phyloP scores from a whole-genome alignment of 2,113 vertebrate species.

The Sula dactylatra region DNA sequence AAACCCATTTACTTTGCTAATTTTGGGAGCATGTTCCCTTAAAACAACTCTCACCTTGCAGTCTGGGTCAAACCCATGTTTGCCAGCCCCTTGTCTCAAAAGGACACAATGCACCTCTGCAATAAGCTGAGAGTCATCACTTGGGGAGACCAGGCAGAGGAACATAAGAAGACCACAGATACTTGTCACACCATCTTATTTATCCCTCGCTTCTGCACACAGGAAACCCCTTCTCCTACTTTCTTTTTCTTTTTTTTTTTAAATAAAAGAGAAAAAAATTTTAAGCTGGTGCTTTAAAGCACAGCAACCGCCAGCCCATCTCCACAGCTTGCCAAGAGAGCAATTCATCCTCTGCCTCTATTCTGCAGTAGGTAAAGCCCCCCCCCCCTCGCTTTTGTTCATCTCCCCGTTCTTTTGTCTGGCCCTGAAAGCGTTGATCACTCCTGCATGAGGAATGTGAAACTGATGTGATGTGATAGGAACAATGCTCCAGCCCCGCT shows the following conservation, averaged over 20 bases:
- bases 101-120: neutral
- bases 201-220: neutral
- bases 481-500: constrained; percentile 25
- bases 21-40: neutral
- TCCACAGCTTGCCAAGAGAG: constrained; percentile 56
- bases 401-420: constrained; percentile 49
- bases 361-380: constrained; percentile 54
- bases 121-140: neutral
- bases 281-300: constrained; percentile 60
- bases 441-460: constrained; percentile 67
- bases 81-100: neutral
- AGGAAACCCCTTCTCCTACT: constrained; percentile 41
- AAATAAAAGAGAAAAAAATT: constrained; percentile 50
- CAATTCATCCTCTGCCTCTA: constrained; percentile 57
- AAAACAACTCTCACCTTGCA: neutral
- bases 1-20: neutral
- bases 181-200: neutral
- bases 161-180: neutral
- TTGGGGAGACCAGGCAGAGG: neutral
- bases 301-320: constrained; percentile 34
- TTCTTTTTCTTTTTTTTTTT: neutral
- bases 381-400: constrained; percentile 41
- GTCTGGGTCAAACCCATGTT: neutral
- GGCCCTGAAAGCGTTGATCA: constrained; percentile 52
- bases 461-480: constrained; percentile 65